phyloP scores from a whole-genome alignment of 30 jellyfish, hydroid and myxozoan genomes.

The Cassiopea andromeda region DNA sequence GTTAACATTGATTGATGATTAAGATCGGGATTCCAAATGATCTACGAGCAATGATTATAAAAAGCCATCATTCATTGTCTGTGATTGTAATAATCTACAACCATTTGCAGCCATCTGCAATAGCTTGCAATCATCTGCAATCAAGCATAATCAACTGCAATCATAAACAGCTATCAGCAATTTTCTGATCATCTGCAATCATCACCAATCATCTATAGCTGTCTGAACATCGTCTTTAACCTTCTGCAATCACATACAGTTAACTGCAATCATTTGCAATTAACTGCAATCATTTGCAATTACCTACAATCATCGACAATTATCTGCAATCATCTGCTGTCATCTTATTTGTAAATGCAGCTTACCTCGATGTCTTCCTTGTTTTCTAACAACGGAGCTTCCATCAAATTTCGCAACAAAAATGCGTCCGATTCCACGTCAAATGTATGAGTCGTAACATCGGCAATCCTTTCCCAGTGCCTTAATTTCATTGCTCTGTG shows the following conservation, averaged over 20 bases:
- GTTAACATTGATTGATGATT: too few relatives aligned
- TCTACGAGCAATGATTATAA: too few relatives aligned
- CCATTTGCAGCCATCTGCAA: too few relatives aligned
- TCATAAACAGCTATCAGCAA: too few relatives aligned
- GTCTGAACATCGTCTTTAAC: not conserved
- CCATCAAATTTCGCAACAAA: conserved; percentile 73
- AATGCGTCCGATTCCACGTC: conserved; percentile 80
- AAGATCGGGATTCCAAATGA: too few relatives aligned
- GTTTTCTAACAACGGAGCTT: conserved; percentile 81
- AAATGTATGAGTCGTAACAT: conserved; percentile 70
- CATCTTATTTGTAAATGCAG: not conserved
- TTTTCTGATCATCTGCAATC: too few relatives aligned
- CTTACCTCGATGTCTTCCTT: conserved; percentile 92
- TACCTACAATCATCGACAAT: not conserved
- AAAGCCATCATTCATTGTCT: too few relatives aligned
- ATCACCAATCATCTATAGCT: too few relatives aligned
- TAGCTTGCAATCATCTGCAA: too few relatives aligned
- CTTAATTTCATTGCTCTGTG: conserved; percentile 83
- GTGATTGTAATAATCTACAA: too few relatives aligned
- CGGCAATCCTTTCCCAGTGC: conserved; percentile 85
- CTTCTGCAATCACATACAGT: not conserved
- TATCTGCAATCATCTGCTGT: not conserved
- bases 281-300: not conserved
- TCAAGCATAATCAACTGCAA: too few relatives aligned
- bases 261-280: not conserved